phyloP scores from a whole-genome alignment of 2,797 vertebrate species.

The Cuniculus paca region DNA sequence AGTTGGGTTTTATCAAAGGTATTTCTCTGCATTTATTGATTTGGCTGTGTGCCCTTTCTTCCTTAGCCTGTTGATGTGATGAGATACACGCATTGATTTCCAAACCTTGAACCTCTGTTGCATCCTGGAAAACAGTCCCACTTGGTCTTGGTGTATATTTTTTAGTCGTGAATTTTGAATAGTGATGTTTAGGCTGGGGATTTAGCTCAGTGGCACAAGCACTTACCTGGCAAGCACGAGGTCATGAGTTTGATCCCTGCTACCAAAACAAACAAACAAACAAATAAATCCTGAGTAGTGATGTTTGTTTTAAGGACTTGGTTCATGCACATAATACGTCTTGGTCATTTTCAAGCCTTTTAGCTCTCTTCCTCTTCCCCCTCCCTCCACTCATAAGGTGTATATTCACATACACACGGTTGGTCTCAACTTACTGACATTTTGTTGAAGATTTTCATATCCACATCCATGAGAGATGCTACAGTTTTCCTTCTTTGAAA shows the following conservation, averaged over 20 bases:
- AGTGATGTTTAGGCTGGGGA: background rate
- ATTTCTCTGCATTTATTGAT: background rate
- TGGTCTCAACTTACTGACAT: background rate
- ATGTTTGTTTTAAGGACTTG: background rate
- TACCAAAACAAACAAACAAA: no score
- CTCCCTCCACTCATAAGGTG: background rate
- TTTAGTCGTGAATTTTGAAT: background rate
- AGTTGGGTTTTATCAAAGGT: background rate
- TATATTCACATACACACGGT: background rate
- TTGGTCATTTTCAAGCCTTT: background rate
- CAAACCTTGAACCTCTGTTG: background rate
- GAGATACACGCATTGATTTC: background rate
- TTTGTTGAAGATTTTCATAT: background rate
- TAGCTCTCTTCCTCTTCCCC: background rate
- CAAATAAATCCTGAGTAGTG: no score
- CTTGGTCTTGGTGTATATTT: background rate
- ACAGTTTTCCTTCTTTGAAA: background rate
- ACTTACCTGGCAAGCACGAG: no score
- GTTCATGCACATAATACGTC: background rate
- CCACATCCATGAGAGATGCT: background rate
- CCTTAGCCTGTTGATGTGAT: background rate
- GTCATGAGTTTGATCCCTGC: no score
- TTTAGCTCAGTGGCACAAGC: no score
- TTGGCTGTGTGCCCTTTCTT: background rate
- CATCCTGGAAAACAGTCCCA: background rate